These are phyloP conservation scores for Leptopilina syphax DNA, from an alignment of 2,888 invertebrate species.

Conservation along the genomic window DNA sequence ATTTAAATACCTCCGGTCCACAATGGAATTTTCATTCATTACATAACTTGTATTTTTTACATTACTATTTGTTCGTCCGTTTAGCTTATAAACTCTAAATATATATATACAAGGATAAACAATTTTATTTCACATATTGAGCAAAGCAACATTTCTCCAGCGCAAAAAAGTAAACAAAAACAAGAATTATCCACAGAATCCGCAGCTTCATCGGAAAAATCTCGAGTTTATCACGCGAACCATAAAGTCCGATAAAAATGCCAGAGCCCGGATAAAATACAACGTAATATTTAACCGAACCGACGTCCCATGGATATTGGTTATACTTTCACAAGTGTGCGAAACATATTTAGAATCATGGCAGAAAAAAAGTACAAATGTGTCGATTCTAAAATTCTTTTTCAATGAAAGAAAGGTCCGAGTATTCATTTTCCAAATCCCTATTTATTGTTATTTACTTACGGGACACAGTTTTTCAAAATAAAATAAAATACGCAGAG, in stretches of 20 bases:
- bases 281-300: slow-evolving; percentile 41
- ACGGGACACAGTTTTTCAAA: not conserved
- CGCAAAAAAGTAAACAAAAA: slow-evolving; percentile 13
- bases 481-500: not conserved
- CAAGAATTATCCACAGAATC: slow-evolving; percentile 35
- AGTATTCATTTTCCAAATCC: not conserved
- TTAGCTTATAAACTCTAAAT: too few relatives aligned
- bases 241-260: slow-evolving; percentile 40
- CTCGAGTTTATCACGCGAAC: slow-evolving; percentile 39
- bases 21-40: not conserved
- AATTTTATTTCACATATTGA: slow-evolving; percentile 14
- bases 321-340: slow-evolving; percentile 18
- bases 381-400: slow-evolving; percentile 28
- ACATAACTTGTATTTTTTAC: too few relatives aligned
- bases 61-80: too few relatives aligned
- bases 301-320: slow-evolving; percentile 41
- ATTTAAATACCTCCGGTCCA: not conserved
- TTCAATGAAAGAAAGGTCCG: slow-evolving; percentile 10
- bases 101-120: not conserved
- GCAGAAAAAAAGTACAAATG: slow-evolving; percentile 1
- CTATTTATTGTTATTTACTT: slow-evolving; percentile 6
- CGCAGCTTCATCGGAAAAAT: slow-evolving; percentile 39
- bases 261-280: slow-evolving; percentile 45
- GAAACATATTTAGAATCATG: slow-evolving; percentile 22
- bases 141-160: slow-evolving; percentile 1